Evolutionary conservation across 2,888 invertebrate genomes (phyloP), one percentile per base, ranked within the genome.

Genomic region (Campoletis raptor): DNA sequence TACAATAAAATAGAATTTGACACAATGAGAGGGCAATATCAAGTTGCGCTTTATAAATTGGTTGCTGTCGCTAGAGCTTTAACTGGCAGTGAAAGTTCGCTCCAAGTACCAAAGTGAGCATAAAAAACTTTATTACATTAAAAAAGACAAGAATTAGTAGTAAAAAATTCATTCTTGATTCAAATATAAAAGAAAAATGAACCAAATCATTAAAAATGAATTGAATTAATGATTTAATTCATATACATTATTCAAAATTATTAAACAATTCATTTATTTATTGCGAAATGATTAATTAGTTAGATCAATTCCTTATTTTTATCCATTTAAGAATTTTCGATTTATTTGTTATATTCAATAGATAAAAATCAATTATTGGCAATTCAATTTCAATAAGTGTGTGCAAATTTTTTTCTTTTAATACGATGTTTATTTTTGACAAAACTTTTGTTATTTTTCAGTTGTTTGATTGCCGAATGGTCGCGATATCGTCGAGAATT

Each of bases 401-500:
- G 5, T 0, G 48, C 48, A n/a, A 18, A 48, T 18, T 48, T 7
- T 48, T 48, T 48, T 5, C 6, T 48, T 5, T 18, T 1, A 48
- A 18, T 18, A 5, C 48, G 18, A 4, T 48, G 7, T 7, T 48
- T 6, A 48, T 48, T 48, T 18, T 48, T 4, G 5, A 7, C 7
- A 0, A 18, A 4, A 48, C 18, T 1, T 48, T 48, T 18, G 6
- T 61, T 21, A 24, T 30, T 24, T 72, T 70, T 18, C 67, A 83
- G 85, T 45, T 83, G 79, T 24, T 73, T 87, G 52, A 87, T 82
- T 72, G 78, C 88, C 30, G 95, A 96, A 90, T 96, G 95, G 95
- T 97, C 97, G 0, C 95, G 97, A 67, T 97, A 97, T 92, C 95
- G 95, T 73, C 95, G 95, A 79, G 97, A 97, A 91, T 97, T 97